phyloP scores from a whole-genome alignment of 2,113 vertebrate species.

The Gopherus evgoodei region DNA sequence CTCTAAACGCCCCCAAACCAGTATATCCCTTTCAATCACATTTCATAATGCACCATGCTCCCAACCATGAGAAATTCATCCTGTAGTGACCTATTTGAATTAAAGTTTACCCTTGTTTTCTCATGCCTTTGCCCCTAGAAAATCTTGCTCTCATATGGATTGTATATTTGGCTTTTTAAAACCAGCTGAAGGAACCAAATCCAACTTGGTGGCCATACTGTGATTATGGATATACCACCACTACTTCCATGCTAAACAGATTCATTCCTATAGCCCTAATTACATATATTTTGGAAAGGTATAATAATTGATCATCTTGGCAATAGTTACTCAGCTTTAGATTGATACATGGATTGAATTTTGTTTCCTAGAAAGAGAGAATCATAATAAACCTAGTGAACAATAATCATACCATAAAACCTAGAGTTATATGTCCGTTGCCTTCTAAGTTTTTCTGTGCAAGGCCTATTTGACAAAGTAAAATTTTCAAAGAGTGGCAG shows the following conservation, averaged over 20 bases:
- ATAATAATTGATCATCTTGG: not conserved
- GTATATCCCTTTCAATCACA: not conserved
- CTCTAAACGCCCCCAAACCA: not conserved
- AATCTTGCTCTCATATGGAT: not conserved
- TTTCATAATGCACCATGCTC: not conserved
- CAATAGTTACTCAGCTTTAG: not conserved
- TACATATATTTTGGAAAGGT: not conserved
- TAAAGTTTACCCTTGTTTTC: not conserved
- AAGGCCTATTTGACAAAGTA: not conserved
- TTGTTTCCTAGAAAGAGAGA: not conserved
- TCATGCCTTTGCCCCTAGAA: not conserved
- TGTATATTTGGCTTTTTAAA: not conserved
- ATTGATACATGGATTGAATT: not conserved
- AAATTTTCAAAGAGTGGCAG: not conserved
- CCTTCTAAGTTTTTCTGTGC: not conserved
- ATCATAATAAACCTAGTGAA: not conserved
- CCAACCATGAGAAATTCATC: not conserved
- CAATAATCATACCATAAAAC: not conserved
- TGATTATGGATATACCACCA: fast-evolving
- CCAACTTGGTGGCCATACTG: not conserved
- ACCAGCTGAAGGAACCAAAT: not conserved
- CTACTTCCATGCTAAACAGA: not conserved
- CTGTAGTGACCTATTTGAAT: too few relatives aligned
- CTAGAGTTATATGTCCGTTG: not conserved
- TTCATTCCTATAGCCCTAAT: not conserved